Percentiles rank a stretch among this genome's conserved stretches.
Evolutionary conservation across 2,888 invertebrate genomes (phyloP).

Genomic region (Drosophila acutilabella): DNA sequence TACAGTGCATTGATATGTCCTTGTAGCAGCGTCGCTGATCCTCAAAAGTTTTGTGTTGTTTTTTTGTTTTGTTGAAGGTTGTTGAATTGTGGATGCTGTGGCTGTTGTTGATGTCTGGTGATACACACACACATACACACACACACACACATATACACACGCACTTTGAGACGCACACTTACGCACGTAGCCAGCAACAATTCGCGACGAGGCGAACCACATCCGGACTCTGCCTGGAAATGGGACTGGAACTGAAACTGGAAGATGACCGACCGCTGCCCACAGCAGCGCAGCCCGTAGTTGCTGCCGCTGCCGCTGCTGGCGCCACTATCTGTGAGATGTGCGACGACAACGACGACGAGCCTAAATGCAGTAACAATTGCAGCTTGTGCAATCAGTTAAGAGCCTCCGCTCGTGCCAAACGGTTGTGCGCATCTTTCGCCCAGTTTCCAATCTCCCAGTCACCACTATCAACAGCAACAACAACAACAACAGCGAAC

Average conservation of each 20-base stretch:
- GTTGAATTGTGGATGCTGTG: constrained; percentile 23
- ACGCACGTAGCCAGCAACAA: constrained; percentile 12
- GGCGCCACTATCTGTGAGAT: constrained; percentile 50
- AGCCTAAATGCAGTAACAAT: constrained; percentile 80
- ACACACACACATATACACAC: constrained; percentile 8
- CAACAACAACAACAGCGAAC: constrained; percentile 14
- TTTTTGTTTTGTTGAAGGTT: constrained; percentile 30
- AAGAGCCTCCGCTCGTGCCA: constrained; percentile 82
- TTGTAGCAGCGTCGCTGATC: constrained; percentile 14
- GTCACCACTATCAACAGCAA: constrained; percentile 19
- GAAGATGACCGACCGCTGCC: constrained; percentile 47
- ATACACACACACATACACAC: constrained; percentile 14
- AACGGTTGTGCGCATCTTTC: constrained; percentile 79
- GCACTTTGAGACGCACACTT: constrained; percentile 8
- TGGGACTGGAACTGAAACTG: constrained; percentile 37
- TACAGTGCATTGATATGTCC: constrained; percentile 6
- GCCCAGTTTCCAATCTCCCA: constrained; percentile 15
- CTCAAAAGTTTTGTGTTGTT: constrained; percentile 3
- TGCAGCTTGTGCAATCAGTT: constrained; percentile 79
- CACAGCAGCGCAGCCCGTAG: constrained; percentile 24
- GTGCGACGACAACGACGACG: constrained; percentile 35
- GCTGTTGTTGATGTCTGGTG: not conserved
- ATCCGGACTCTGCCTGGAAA: constrained; percentile 47
- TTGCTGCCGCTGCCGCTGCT: constrained; percentile 22
- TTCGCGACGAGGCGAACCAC: constrained; percentile 59